Conservation (phyloP, 2,797 vertebrate species). For the Gymnoscopelus microlampas region DNA sequence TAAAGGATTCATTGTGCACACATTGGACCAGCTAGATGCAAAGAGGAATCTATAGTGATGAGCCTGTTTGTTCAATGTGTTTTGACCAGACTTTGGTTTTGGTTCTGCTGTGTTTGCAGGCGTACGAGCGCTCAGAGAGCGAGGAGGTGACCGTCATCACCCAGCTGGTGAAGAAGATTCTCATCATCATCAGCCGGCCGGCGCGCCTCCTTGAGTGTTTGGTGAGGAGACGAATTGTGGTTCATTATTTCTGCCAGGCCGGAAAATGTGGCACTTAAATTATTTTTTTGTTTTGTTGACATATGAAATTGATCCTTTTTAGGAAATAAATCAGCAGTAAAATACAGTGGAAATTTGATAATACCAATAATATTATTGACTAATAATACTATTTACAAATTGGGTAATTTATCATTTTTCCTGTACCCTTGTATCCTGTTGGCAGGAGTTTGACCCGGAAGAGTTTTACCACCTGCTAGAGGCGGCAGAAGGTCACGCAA, state of each 20-base stretch:
- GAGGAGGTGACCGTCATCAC: slow-evolving; percentile 91
- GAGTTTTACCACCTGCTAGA: slow-evolving; percentile 97
- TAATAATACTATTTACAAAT: too few relatives aligned
- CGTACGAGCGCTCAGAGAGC: slow-evolving; percentile 93
- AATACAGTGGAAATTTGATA: too few relatives aligned
- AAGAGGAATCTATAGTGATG: too few relatives aligned
- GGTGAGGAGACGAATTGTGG: slow-evolving; percentile 76
- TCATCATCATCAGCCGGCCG: slow-evolving; percentile 94
- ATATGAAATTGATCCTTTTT: neutral
- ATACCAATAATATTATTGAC: too few relatives aligned
- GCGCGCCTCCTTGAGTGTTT: slow-evolving; percentile 96
- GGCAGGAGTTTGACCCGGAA: slow-evolving; percentile 95
- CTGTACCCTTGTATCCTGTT: slow-evolving; percentile 19
- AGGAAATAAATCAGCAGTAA: neutral
- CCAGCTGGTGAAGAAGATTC: slow-evolving; percentile 92
- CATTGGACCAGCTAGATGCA: too few relatives aligned
- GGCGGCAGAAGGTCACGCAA: slow-evolving; percentile 95
- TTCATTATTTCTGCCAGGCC: too few relatives aligned
- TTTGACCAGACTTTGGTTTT: neutral
- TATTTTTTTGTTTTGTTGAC: neutral
- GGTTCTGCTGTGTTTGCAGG: slow-evolving; percentile 73
- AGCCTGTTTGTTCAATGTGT: too few relatives aligned
- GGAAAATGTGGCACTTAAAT: neutral
- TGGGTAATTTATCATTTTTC: too few relatives aligned
- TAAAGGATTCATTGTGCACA: too few relatives aligned